These are phyloP conservation scores for Loripinus fragilis DNA, from an alignment of 2,888 invertebrate species.

Conservation along the genomic window DNA sequence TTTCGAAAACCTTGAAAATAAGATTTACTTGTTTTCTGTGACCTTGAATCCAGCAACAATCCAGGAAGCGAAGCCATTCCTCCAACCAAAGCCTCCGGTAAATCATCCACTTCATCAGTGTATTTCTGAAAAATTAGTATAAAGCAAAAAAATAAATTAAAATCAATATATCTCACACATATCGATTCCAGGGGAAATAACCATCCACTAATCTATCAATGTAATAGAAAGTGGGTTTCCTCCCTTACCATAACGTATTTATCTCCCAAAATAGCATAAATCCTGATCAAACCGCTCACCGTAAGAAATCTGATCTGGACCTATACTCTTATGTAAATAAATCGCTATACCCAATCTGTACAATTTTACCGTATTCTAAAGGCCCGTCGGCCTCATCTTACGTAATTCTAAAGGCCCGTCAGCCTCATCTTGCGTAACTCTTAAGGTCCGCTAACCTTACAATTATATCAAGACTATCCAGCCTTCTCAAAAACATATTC, in stretches of 20 bases:
- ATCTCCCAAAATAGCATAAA: not conserved
- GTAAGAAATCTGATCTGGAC: too few species aligned
- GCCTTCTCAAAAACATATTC: not conserved
- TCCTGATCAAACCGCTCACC: not conserved
- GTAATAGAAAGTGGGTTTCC: not conserved
- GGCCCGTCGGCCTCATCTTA: too few species aligned
- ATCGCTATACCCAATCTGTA: too few species aligned
- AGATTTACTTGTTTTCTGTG: slow-evolving; percentile 23
- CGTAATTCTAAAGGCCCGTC: too few species aligned
- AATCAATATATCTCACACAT: not conserved
- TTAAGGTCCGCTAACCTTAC: not conserved
- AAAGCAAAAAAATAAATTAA: not conserved
- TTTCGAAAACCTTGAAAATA: slow-evolving; percentile 39
- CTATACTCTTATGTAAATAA: too few species aligned
- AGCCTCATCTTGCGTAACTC: not conserved
- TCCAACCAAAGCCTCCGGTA: slow-evolving; percentile 35
- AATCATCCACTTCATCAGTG: slow-evolving; percentile 12
- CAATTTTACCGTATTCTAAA: too few species aligned
- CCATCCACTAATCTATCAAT: not conserved
- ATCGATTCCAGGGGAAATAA: not conserved
- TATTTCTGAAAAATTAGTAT: slow-evolving; percentile 32
- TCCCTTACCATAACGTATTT: not conserved
- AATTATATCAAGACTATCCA: not conserved
- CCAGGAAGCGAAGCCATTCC: slow-evolving; percentile 38
- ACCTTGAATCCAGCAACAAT: slow-evolving; percentile 23